Evolutionary conservation across 2,113 vertebrate genomes (phyloP).

Genomic region (Microtus pennsylvanicus): DNA sequence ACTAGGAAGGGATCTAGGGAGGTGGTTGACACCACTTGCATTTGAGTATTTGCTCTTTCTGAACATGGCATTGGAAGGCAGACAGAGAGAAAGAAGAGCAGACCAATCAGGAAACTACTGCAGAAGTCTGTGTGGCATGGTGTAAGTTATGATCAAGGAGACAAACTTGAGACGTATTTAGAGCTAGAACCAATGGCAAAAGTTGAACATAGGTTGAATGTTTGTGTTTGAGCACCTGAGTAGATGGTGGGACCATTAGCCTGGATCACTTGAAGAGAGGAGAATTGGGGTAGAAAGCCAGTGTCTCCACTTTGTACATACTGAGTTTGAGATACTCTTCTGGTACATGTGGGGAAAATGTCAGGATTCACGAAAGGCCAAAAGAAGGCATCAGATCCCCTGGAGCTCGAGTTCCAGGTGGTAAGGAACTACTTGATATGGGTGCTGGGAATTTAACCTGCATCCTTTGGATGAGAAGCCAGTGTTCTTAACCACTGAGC

Average conservation of each 20-base stretch:
- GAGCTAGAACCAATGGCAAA: not conserved
- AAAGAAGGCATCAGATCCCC: not conserved
- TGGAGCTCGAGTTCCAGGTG: not conserved
- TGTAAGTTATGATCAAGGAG: not conserved
- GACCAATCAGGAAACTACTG: not conserved
- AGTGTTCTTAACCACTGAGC: not conserved
- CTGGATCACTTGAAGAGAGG: not conserved
- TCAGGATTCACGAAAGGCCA: not conserved
- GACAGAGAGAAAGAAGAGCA: not conserved
- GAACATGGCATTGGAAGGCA: not conserved
- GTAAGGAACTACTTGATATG: not conserved
- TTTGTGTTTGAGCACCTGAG: constrained; percentile 14
- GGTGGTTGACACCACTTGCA: not conserved
- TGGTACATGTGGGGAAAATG: not conserved
- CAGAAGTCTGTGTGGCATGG: not conserved
- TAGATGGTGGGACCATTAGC: not conserved
- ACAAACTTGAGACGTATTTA: not conserved
- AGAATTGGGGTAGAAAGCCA: not conserved
- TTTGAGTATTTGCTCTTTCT: constrained; percentile 1
- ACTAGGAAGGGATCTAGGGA: not conserved
- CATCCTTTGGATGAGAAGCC: not conserved
- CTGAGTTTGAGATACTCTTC: constrained; percentile 32
- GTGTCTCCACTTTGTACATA: not conserved
- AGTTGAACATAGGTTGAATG: not conserved
- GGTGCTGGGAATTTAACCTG: not conserved